Conservation (phyloP, 2,113 vertebrate genomes). For the Gavia stellata region DNA sequence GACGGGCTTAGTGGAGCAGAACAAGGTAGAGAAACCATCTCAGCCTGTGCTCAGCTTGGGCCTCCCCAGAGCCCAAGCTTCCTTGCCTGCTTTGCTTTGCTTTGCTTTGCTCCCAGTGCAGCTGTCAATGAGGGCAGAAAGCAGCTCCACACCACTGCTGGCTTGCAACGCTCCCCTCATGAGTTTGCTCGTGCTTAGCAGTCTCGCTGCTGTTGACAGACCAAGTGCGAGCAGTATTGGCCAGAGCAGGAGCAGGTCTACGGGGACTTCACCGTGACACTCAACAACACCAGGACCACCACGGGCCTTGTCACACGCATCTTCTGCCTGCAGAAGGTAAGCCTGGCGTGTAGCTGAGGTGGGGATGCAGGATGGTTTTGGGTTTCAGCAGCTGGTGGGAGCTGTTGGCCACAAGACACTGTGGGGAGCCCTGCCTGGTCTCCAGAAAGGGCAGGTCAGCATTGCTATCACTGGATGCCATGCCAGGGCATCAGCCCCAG, state of each 20-base stretch:
- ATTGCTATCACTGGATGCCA: not conserved
- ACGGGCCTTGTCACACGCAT: not conserved
- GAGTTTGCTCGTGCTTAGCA: not conserved
- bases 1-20: conserved; percentile 52
- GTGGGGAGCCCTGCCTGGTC: too few relatives aligned
- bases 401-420: not conserved
- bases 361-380: not conserved
- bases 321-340: conserved; percentile 60
- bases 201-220: not conserved
- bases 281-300: conserved; percentile 13
- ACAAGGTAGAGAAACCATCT: conserved; percentile 39
- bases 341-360: not conserved
- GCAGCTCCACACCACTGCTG: not conserved
- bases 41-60: not conserved
- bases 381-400: not conserved
- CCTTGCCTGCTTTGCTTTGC: not conserved
- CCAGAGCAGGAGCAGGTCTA: conserved; percentile 47
- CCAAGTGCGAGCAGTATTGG: conserved; percentile 64
- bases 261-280: conserved; percentile 9
- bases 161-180: not conserved
- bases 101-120: not conserved
- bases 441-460: not conserved
- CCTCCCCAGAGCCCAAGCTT: not conserved
- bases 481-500: not conserved
- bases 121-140: not conserved